Evolutionary conservation across 2,113 vertebrate species (phyloP).

Genomic region (Hirundichthys speculiger): DNA sequence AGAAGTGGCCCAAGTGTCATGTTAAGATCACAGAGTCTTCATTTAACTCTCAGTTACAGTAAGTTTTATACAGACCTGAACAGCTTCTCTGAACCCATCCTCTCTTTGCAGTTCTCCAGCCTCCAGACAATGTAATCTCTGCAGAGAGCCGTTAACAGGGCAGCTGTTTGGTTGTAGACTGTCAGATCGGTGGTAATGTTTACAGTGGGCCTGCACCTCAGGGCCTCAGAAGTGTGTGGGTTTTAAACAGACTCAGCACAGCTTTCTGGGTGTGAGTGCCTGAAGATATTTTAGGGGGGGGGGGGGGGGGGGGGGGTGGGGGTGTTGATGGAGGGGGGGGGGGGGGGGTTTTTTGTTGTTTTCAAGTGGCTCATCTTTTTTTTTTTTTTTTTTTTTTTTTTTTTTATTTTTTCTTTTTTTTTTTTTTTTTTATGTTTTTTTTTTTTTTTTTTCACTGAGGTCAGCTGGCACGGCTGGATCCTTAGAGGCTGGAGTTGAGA

Average conservation of each 20-base stretch:
- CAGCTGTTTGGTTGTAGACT: slow-evolving; percentile 38
- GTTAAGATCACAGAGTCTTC: too few species aligned
- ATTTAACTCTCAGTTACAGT: neutral
- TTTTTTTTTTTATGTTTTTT: too few species aligned
- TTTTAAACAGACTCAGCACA: slow-evolving; percentile 43
- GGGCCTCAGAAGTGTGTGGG: slow-evolving; percentile 60
- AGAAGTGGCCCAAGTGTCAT: too few species aligned
- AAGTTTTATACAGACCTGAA: slow-evolving; percentile 17
- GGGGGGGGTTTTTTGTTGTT: slow-evolving; percentile 60
- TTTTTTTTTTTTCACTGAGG: too few species aligned
- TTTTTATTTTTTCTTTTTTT: too few species aligned
- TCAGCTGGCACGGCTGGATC: slow-evolving; percentile 67
- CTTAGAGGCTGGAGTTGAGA: slow-evolving; percentile 37
- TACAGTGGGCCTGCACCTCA: slow-evolving; percentile 67
- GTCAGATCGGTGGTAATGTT: slow-evolving; percentile 67
- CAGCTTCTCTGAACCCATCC: too few species aligned
- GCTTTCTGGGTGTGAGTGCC: slow-evolving; percentile 4
- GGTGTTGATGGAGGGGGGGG: slow-evolving; percentile 56
- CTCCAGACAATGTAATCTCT: slow-evolving; percentile 42
- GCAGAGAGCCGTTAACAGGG: slow-evolving; percentile 55
- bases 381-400: too few species aligned
- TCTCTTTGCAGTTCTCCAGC: slow-evolving; percentile 42
- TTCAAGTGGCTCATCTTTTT: slow-evolving; percentile 76
- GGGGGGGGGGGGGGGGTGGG: slow-evolving; percentile 44
- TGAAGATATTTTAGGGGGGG: slow-evolving; percentile 32